phyloP scores from a whole-genome alignment of 2,888 invertebrate species.

The Dolichopus griseipennis region DNA sequence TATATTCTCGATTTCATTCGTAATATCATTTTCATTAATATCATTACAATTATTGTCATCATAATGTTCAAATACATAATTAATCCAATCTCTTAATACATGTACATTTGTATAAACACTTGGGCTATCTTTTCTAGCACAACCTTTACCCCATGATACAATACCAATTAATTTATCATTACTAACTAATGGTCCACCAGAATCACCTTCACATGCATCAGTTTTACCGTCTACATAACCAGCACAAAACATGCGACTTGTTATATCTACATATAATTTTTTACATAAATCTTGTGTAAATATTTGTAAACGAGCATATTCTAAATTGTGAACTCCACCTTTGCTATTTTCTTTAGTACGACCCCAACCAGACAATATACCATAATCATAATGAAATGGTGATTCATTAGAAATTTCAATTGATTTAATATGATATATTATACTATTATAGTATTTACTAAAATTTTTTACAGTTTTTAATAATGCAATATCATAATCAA shows the following conservation, averaged over 20 bases:
- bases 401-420: neutral
- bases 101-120: conserved; percentile 7
- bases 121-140: neutral
- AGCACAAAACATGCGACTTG: conserved; percentile 7
- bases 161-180: conserved; percentile 7
- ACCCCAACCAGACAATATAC: neutral
- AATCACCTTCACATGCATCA: conserved; percentile 10
- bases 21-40: neutral
- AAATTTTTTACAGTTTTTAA: neutral
- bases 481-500: conserved; percentile 5
- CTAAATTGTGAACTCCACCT: neutral
- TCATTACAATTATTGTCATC: neutral
- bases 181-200: conserved; percentile 9
- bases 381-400: neutral
- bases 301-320: neutral
- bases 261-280: neutral
- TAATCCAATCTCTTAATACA: conserved; percentile 8
- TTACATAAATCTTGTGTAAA: conserved; percentile 4
- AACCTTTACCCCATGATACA: conserved; percentile 8
- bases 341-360: neutral
- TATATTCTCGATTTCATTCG: neutral
- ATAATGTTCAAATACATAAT: neutral
- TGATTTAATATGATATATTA: neutral
- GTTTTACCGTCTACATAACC: neutral
- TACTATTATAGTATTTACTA: neutral